Base-by-base conservation (phyloP, 2,797 vertebrate genomes). In the Hemibagrus guttatus region DNA sequence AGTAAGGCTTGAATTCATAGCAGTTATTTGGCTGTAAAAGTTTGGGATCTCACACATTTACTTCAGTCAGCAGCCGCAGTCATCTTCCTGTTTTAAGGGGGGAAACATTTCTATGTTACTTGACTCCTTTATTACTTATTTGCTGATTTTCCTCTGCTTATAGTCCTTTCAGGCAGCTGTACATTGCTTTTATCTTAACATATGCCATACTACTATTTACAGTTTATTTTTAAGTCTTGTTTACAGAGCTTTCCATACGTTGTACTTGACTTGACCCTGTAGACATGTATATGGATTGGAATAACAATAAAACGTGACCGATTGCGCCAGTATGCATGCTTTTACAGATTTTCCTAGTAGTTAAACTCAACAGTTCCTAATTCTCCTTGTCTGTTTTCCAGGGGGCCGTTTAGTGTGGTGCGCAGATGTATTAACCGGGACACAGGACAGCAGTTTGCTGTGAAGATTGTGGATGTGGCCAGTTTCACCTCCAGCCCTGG, bases 401-500 rank as follows among this genome's bases (percentile, higher is more conserved):
- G 98, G 96, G 98, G 98, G 88, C 98, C 98, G 6, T 99, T 99
- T 95, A 99, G 98, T 71, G 98, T 99, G 93, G 98, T 99, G 89
- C 95, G 98, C 79, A 93, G 98, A 98, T 99, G 98, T 92, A 99
- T 99, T 96, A 99, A 99, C 97, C 95, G 97, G 93, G 98, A 99
- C 91, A 99, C 98, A 4, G 97, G 97, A 85, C 98, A 99, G 92
- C 98, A 99, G 93, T 99, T 99, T 88, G 98, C 98, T 92, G 97
- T 99, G 91, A 99, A 99, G 94, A 99, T 99, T 89, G 98, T 99
- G 92, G 98, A 99, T 92, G 98, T 99, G 94, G 98, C 98, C 94
- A 98, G 98, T 94, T 99, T 99, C 94, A 99, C 98, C 87, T 99
- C 98, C 95, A 99, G 98, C 91, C 98, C 98, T 89, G 98, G 98